phyloP scores from a whole-genome alignment of 2,797 vertebrate species.

The Pseudochirops cupreus region DNA sequence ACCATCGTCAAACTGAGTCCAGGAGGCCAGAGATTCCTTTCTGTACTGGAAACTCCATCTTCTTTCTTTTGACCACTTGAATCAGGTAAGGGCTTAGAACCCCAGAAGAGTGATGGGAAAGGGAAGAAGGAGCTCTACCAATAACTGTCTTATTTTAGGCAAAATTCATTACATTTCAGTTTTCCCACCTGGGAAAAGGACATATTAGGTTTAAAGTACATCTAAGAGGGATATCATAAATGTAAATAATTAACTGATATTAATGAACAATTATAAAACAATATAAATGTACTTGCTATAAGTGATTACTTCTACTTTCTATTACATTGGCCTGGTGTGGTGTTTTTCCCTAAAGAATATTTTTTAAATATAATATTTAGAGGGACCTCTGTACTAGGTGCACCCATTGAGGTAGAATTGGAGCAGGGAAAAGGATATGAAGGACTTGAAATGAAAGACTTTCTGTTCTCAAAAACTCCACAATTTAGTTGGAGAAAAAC shows the following conservation, averaged over 20 bases:
- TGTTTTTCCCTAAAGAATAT: background rate
- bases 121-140: background rate
- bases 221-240: background rate
- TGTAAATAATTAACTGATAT: background rate
- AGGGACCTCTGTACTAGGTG: background rate
- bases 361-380: background rate
- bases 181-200: conserved; percentile 34
- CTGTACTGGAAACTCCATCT: background rate
- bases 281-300: background rate
- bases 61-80: background rate
- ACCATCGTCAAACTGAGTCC: background rate
- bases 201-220: background rate
- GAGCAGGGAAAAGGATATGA: background rate
- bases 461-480: background rate
- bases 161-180: background rate
- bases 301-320: conserved; percentile 3
- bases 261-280: conserved; percentile 5
- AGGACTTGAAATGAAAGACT: background rate
- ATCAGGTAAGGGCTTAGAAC: background rate
- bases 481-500: background rate
- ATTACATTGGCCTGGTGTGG: background rate
- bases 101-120: background rate
- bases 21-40: background rate
- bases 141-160: background rate
- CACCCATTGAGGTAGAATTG: background rate